Evolutionary conservation across 1,140 invertebrate species (phyloP).

Genomic region (Dryas iulia): DNA sequence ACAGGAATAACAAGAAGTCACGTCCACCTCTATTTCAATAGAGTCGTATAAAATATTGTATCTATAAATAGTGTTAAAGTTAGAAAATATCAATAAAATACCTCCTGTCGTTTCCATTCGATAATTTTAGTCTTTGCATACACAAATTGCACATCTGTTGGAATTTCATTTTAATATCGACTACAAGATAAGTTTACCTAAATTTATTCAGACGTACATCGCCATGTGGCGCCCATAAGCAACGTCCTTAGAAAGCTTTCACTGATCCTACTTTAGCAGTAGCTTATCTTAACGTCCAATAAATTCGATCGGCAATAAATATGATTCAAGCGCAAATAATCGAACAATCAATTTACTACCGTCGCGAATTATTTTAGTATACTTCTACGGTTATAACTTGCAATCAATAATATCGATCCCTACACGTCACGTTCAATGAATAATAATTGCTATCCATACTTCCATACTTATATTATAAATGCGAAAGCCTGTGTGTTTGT

Average conservation of each 20-base stretch:
- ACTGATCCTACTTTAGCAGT: constrained; percentile 32
- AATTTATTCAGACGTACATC: constrained; percentile 15
- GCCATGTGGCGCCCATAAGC: constrained; percentile 25
- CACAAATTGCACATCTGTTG: neutral
- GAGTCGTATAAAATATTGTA: neutral
- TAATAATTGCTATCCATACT: too few species aligned
- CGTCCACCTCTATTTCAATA: neutral
- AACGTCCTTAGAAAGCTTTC: constrained; percentile 24
- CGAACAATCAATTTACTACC: constrained; percentile 26
- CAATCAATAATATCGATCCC: constrained; percentile 20
- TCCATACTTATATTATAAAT: too few species aligned
- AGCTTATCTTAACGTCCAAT: constrained; percentile 43
- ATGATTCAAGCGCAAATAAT: constrained; percentile 34
- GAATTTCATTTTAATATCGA: neutral
- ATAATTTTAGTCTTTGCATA: neutral
- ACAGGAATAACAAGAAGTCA: neutral
- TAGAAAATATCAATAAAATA: constrained; percentile 9
- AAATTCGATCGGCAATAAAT: constrained; percentile 40
- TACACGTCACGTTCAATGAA: constrained; percentile 11
- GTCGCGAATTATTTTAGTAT: constrained; percentile 33
- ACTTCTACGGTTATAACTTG: constrained; percentile 24
- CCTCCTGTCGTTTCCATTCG: neutral
- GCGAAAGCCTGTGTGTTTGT: too few species aligned
- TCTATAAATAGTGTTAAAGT: neutral
- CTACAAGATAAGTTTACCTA: constrained; percentile 6